Base-by-base conservation (phyloP, 2,113 vertebrate species). In the Pithys albifrons region DNA sequence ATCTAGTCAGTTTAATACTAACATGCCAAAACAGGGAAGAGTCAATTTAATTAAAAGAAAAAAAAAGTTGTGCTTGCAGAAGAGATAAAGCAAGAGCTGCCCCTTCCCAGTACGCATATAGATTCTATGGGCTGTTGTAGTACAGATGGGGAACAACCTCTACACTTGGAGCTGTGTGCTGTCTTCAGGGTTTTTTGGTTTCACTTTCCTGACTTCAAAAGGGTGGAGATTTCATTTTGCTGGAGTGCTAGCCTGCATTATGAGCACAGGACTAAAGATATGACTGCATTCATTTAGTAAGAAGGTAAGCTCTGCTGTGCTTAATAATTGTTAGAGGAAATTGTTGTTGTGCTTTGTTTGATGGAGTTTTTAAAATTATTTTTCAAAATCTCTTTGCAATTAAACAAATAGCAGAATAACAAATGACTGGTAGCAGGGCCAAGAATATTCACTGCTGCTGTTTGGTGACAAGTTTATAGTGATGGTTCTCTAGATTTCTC, bases 51-150 rank as follows among this genome's bases (percentile, higher is more conserved):
- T 37, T 2, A 2, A 70, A 25, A 74, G 48, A 43, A 28, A 6
- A 41, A 74, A 62, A 8, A 16, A 6, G 14, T 7, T 37, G 11
- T 23, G 23, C 28, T 37, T 54, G 10, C 28, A 80, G 35, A 54
- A 41, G 12, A 80, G 1, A 70, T 1, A 49, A 46, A 71, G 25
- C 24, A 80, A 70, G 41, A 83, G 8, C 33, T 70, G 54, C 20
- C 31, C 74, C 55, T 88, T 85, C 46, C 2, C 16, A 62, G 11
- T 46, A 48, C 12, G 15, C 6, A 4, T 10, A 28, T 12, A 54
- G 11, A 41, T 10, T 45, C 24, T 37, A 2, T 0, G 1, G 29
- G 25, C 37, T 74, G 22, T 8, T 55, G 24, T 6, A 5, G 7
- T 10, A 57, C 2, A 43, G 69, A 20, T 3, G 43, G 29, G 13